Percentiles rank a stretch among this genome's conserved stretches.
Evolutionary conservation across 2,113 vertebrate species (phyloP).

Genomic region (Sebastes fasciatus): DNA sequence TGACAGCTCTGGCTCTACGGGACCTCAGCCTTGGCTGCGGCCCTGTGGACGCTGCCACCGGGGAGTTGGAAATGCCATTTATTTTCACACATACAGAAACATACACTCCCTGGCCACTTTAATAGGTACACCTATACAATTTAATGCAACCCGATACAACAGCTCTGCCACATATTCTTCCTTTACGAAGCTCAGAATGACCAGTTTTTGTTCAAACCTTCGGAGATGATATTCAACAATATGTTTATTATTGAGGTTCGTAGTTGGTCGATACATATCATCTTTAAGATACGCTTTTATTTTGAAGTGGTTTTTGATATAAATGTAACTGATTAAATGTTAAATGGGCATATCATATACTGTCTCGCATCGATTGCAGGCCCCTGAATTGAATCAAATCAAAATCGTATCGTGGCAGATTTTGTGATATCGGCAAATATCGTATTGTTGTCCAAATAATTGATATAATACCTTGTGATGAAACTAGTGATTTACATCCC

Average conservation of each 20-base stretch:
- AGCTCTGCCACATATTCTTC: background rate
- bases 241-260: background rate
- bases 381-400: too few relatives aligned
- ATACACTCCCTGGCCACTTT: background rate
- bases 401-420: too few relatives aligned
- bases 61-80: conserved; percentile 38
- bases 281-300: too few relatives aligned
- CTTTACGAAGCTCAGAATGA: background rate
- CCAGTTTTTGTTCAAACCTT: background rate
- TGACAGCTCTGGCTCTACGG: conserved; percentile 72
- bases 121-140: background rate
- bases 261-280: background rate
- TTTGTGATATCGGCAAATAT: too few relatives aligned
- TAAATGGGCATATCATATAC: too few relatives aligned
- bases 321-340: too few relatives aligned
- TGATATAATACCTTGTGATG: too few relatives aligned
- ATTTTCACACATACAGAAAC: conserved; percentile 31
- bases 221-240: background rate
- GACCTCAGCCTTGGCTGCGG: conserved; percentile 74
- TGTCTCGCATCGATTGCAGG: too few relatives aligned
- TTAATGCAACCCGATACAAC: background rate
- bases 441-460: too few relatives aligned
- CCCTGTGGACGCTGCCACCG: conserved; percentile 64
- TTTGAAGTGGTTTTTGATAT: too few relatives aligned
- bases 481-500: too few relatives aligned